Evolutionary conservation across 2,797 vertebrate genomes (phyloP), one percentile per base, ranked within the genome.

Genomic region (Heteromormyrus szaboi): DNA sequence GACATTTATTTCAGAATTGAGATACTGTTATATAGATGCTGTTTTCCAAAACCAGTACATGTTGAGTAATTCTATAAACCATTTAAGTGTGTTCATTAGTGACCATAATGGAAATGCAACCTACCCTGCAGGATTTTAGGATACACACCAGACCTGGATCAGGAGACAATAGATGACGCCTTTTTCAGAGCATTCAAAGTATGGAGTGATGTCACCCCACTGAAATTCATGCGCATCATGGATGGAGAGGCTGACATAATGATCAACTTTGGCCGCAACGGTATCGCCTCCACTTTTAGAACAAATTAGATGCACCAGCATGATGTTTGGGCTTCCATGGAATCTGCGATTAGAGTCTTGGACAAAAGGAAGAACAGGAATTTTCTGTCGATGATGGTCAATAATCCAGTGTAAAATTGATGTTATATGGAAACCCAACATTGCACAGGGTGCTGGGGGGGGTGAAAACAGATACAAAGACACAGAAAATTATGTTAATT

Each of bases 171-270:
- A 68, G 97, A 99, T 29, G 97, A 99, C 12, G 98, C 99, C 76
- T 99, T 99, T 92, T 97, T 96, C 90, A 96, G 98, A 90, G 98
- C 99, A 90, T 99, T 99, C 94, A 96, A 97, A 96, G 99, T 99
- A 11, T 99, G 99, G 99, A 99, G 97, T 85, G 96, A 97, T 0
- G 97, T 99, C 90, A 99, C 98, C 6, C 99, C 99, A 0, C 96
- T 99, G 56, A 90, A 93, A 19, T 98, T 99, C 92, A 95, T 92
- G 53, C 96, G 98, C 89, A 94, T 99, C 90, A 96, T 97, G 0
- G 98, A 98, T 0, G 99, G 98, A 93, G 98, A 99, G 90, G 99
- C 99, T 19, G 99, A 99, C 94, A 99, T 99, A 91, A 99, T 99
- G 98, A 96, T 99, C 92, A 99, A 99, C 91, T 99, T 99, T 90